Base-by-base conservation (phyloP, 2,888 invertebrate genomes). In the Rhamnusium bicolor region DNA sequence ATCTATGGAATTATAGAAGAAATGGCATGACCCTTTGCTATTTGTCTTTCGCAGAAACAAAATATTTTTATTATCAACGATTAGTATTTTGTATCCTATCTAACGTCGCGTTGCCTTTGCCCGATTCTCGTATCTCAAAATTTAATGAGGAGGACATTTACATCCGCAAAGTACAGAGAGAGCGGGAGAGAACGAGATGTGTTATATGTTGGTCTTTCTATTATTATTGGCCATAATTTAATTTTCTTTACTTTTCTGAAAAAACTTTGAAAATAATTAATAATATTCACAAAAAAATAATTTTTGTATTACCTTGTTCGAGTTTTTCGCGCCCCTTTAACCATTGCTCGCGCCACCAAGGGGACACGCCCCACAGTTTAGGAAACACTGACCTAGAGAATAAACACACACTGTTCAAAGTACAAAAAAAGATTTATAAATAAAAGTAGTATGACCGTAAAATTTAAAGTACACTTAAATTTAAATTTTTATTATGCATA, bases 321-420 rank as follows among this genome's bases (percentile, higher is more conserved):
- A 51, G 51, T 51, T 51, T 21, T 54, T 54, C 24, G 21, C 54
- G 54, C 54, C 24, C 51, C 54, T 24, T 54, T 54, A 21, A 54
- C 24, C 19, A 54, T 19, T 24, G 54, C 54, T 54, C 21, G 21
- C 40, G 40, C n/a, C 40, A 40, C 40, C 40, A 40, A 10, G n/a
- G 40, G 40, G 40, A 5, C 40, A 40, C 40, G 40, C 40, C 40
- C 40, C 40, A 19, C 24, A 54, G 54, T 54, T 53, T 18, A 53
- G 21, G 19, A 21, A 19, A 19, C 19, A 10, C 53, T 40, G 40
- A 54, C 54, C 54, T 54, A n/a, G n/a, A 54, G 54, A 54, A 54
- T 54, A 54, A 54, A 54, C 6, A 54, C 21, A 54, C 54, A 19
- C 24, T 24, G 24, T 21, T 54, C 19, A 54, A 54, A 54, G 54